Percentiles rank a stretch among this genome's conserved stretches.
phyloP scores from a whole-genome alignment of 1,140 invertebrate genomes.

The Solen grandis region DNA sequence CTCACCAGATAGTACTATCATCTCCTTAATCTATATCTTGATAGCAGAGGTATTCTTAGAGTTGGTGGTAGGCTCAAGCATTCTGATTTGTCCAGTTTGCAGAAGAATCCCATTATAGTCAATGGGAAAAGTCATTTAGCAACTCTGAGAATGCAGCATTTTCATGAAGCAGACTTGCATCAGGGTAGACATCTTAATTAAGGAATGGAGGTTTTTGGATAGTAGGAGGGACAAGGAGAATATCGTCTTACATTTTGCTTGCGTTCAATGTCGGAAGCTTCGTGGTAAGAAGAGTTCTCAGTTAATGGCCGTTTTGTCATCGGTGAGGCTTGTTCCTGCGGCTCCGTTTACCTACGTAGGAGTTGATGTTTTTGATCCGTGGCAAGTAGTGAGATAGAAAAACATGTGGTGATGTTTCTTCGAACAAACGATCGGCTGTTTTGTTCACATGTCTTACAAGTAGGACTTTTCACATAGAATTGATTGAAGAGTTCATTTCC shows the following conservation, averaged over 20 bases:
- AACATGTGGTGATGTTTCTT: constrained; percentile 13
- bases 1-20: not conserved
- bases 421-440: constrained; percentile 50
- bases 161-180: constrained; percentile 46
- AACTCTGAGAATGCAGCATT: constrained; percentile 28
- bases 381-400: not conserved
- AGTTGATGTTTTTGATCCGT: too few species aligned
- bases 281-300: not conserved
- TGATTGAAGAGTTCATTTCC: constrained; percentile 52
- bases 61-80: constrained; percentile 54
- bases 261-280: constrained; percentile 36
- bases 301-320: constrained; percentile 32
- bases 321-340: constrained; percentile 5
- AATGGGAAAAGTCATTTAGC: constrained; percentile 36
- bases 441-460: constrained; percentile 59
- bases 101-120: constrained; percentile 55
- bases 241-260: constrained; percentile 31
- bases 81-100: not conserved
- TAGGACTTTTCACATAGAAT: constrained; percentile 52
- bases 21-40: constrained; percentile 22
- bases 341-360: constrained; percentile 40
- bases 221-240: constrained; percentile 22
- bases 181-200: constrained; percentile 50
- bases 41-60: constrained; percentile 41
- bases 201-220: constrained; percentile 53